Percentiles rank a stretch among this genome's conserved stretches.
Evolutionary conservation across 2,797 vertebrate genomes (phyloP).

Genomic region (Bovichtus variegatus): DNA sequence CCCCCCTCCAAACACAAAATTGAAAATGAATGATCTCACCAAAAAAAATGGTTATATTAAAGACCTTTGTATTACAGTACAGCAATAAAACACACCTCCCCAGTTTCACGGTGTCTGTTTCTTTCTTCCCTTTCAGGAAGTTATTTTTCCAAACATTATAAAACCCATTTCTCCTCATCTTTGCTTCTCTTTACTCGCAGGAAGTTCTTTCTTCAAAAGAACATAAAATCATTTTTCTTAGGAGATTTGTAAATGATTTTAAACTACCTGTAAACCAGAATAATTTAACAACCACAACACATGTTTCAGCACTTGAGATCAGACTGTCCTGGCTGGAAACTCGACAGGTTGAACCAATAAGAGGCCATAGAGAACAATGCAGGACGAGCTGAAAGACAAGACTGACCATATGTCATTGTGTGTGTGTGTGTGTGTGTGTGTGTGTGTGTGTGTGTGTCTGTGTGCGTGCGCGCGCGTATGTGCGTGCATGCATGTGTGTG

Average conservation of each 20-base stretch:
- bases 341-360: conserved; percentile 12
- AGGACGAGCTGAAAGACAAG: not conserved
- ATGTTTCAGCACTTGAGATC: conserved; percentile 33
- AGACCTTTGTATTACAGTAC: conserved; percentile 52
- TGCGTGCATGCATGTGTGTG: no score
- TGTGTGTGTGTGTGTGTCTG: not conserved
- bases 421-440: not conserved
- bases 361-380: not conserved
- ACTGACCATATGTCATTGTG: not conserved
- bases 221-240: conserved; percentile 55
- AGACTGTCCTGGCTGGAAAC: conserved; percentile 27
- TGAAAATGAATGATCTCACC: conserved; percentile 74
- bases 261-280: conserved; percentile 43
- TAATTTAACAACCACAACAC: conserved; percentile 30
- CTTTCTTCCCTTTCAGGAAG: conserved; percentile 19
- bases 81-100: conserved; percentile 72
- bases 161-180: conserved; percentile 16
- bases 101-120: conserved; percentile 17
- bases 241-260: conserved; percentile 55
- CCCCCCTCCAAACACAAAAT: conserved; percentile 37
- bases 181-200: conserved; percentile 45
- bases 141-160: conserved; percentile 36
- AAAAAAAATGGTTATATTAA: conserved; percentile 49
- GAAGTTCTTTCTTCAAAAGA: conserved; percentile 65
- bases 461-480: no score